Percentiles rank a stretch among this genome's conserved stretches.
phyloP scores from a whole-genome alignment of 1,140 invertebrate genomes.

The Drosophila erecta region DNA sequence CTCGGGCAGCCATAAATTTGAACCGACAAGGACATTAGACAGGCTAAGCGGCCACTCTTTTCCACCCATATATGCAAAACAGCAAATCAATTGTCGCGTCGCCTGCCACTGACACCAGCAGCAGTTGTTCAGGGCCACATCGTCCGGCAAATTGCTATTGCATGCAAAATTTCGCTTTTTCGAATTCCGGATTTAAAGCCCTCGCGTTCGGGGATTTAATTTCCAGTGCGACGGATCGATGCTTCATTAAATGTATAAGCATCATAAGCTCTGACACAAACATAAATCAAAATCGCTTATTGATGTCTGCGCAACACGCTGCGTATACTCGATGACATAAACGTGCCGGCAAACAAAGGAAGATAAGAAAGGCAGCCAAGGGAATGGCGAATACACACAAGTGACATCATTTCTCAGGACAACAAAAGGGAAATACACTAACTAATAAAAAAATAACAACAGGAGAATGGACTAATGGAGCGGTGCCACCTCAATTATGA shows the following conservation, averaged over 20 bases:
- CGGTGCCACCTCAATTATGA: slow-evolving; percentile 62
- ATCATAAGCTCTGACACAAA: slow-evolving; percentile 42
- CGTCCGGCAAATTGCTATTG: slow-evolving; percentile 55
- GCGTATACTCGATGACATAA: slow-evolving; percentile 59
- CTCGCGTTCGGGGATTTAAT: slow-evolving; percentile 15
- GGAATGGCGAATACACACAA: slow-evolving; percentile 24
- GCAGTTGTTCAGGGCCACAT: slow-evolving; percentile 12
- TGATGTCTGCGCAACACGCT: slow-evolving; percentile 55
- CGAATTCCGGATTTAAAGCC: slow-evolving; percentile 17
- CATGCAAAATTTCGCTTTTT: slow-evolving; percentile 25
- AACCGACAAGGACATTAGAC: slow-evolving; percentile 62
- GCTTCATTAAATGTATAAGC: slow-evolving; percentile 44
- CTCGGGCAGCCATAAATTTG: slow-evolving; percentile 64
- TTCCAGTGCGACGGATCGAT: slow-evolving; percentile 30
- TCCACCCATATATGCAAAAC: slow-evolving; percentile 38
- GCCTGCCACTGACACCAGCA: slow-evolving; percentile 58
- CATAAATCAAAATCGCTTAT: slow-evolving; percentile 59
- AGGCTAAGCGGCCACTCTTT: slow-evolving; percentile 6
- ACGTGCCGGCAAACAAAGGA: slow-evolving; percentile 36
- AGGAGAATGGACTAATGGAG: slow-evolving; percentile 1
- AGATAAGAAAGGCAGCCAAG: slow-evolving; percentile 7
- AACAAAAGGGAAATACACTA: slow-evolving; percentile 51
- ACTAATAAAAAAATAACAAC: slow-evolving; percentile 31
- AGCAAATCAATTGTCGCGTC: slow-evolving; percentile 75
- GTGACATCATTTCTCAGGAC: slow-evolving; percentile 72